Conservation (phyloP, 2,113 vertebrate genomes). For the Ageneiosus marmoratus region DNA sequence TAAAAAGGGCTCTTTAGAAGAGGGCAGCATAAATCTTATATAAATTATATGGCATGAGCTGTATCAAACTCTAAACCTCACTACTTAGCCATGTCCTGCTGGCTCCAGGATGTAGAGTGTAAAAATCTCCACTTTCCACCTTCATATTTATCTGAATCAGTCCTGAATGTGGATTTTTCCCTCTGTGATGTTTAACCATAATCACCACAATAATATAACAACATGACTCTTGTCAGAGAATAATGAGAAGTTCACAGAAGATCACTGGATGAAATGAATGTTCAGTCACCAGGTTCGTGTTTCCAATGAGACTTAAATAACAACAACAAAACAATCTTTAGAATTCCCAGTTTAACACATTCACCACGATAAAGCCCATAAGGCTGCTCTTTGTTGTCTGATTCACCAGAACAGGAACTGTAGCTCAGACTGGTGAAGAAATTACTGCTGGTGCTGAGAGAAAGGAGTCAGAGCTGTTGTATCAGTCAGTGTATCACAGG, state of each 20-base stretch:
- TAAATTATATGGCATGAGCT: background rate
- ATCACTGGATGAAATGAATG: background rate
- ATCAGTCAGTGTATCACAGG: too few relatives aligned
- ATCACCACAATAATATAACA: background rate
- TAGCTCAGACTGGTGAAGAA: too few relatives aligned
- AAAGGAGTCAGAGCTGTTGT: too few relatives aligned
- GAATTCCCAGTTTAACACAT: too few relatives aligned
- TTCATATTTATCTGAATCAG: background rate
- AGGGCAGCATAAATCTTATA: conserved; percentile 18
- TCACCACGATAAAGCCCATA: too few relatives aligned
- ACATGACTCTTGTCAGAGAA: background rate
- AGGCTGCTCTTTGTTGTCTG: too few relatives aligned
- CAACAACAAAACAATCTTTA: too few relatives aligned
- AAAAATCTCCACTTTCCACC: background rate
- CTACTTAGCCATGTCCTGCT: background rate
- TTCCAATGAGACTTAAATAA: too few relatives aligned
- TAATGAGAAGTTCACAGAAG: background rate
- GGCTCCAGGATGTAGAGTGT: background rate
- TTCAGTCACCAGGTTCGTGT: background rate
- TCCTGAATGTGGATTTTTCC: background rate
- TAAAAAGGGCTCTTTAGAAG: conserved; percentile 2
- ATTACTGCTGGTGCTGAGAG: too few relatives aligned
- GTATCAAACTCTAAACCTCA: conserved; percentile 2
- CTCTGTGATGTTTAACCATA: background rate
- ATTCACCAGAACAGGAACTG: too few relatives aligned